Conservation (phyloP, 2,888 invertebrate genomes). For the Microdon myrmicae region DNA sequence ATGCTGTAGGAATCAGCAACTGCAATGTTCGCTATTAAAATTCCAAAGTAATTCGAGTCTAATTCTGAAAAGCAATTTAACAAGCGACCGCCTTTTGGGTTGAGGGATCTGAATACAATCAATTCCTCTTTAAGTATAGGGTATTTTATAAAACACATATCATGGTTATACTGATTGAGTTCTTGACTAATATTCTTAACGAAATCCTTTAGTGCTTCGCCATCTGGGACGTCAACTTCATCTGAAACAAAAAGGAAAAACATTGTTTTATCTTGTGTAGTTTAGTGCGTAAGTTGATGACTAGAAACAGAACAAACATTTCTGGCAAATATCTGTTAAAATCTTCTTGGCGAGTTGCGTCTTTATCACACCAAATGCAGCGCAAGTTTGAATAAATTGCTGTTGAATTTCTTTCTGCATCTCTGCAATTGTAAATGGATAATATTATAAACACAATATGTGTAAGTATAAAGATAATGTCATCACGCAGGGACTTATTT, state of each 20-base stretch:
- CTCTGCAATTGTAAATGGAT: too few species aligned
- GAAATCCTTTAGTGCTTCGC: conserved; percentile 36
- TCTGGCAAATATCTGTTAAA: conserved; percentile 46
- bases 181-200: conserved; percentile 53
- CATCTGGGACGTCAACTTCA: conserved; percentile 35
- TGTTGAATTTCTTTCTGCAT: conserved; percentile 49
- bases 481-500: too few species aligned
- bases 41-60: conserved; percentile 56
- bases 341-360: conserved; percentile 32
- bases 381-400: conserved; percentile 55
- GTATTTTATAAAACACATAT: conserved; percentile 55
- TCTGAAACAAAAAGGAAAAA: conserved; percentile 38
- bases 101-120: conserved; percentile 55
- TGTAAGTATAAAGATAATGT: too few species aligned
- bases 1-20: conserved; percentile 54
- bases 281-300: background rate
- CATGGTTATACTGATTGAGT: conserved; percentile 54
- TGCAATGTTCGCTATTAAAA: conserved; percentile 53
- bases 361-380: conserved; percentile 52
- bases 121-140: conserved; percentile 54
- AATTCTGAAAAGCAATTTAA: conserved; percentile 54
- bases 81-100: conserved; percentile 52
- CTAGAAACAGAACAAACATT: conserved; percentile 44
- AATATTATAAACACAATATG: too few species aligned
- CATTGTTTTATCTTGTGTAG: background rate